Evolutionary conservation across 1,140 invertebrate species (phyloP).

Genomic region (Orussus abietinus): DNA sequence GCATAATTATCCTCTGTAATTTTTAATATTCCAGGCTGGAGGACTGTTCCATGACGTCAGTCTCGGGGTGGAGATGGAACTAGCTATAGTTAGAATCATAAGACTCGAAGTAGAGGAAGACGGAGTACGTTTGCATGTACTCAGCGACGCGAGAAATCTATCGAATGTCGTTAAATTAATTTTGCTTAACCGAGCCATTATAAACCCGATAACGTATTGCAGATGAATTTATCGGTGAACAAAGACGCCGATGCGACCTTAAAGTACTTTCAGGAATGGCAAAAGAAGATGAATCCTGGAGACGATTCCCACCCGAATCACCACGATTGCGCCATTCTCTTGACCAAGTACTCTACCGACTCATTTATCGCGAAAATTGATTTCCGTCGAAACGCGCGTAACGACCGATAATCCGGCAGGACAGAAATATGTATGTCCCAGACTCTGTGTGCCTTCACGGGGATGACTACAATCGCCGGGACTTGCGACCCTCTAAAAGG

Average conservation of each 20-base stretch:
- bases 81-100: conserved; percentile 59
- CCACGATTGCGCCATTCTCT: conserved; percentile 66
- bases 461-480: conserved; percentile 57
- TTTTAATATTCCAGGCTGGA: conserved; percentile 48
- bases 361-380: background rate
- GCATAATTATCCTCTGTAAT: conserved; percentile 52
- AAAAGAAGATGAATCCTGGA: conserved; percentile 57
- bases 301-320: conserved; percentile 62
- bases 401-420: conserved; percentile 32
- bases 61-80: conserved; percentile 59
- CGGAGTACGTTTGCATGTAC: conserved; percentile 54
- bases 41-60: conserved; percentile 59
- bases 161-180: no score
- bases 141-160: no score
- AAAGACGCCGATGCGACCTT: conserved; percentile 57
- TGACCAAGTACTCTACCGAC: conserved; percentile 57
- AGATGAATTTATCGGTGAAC: conserved; percentile 42
- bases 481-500: conserved; percentile 58
- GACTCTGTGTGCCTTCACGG: conserved; percentile 56
- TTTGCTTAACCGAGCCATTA: no score
- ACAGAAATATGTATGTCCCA: conserved; percentile 57
- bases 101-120: conserved; percentile 49
- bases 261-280: conserved; percentile 61
- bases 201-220: conserved; percentile 6
- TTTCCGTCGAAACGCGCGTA: no score